These are phyloP conservation scores for Sylvietta virens DNA, from an alignment of 2,113 vertebrate species.

Conservation along the genomic window DNA sequence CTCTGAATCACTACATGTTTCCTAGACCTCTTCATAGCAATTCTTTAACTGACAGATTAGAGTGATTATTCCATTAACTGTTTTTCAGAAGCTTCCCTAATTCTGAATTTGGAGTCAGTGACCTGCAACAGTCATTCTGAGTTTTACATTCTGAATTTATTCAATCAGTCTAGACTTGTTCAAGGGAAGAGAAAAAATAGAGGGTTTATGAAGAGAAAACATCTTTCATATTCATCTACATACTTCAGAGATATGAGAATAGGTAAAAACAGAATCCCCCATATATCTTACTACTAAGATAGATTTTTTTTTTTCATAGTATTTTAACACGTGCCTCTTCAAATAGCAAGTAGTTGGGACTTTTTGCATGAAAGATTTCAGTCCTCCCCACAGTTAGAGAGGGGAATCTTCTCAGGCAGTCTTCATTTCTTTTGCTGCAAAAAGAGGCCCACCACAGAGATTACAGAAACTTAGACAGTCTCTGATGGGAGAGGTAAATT, in stretches of 20 bases:
- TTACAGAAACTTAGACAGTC: not conserved
- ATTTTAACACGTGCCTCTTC: fast-evolving
- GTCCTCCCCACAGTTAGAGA: fast-evolving
- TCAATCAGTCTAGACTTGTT: not conserved
- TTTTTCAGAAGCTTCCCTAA: not conserved
- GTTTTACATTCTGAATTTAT: not conserved
- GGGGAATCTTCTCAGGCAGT: not conserved
- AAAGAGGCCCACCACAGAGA: not conserved
- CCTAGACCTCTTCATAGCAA: not conserved
- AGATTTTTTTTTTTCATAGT: not conserved
- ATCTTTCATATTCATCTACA: not conserved
- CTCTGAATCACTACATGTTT: not conserved
- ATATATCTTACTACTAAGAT: not conserved
- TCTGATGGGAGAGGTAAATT: not conserved
- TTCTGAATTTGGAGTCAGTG: not conserved
- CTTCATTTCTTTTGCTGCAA: not conserved
- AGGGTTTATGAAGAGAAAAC: not conserved
- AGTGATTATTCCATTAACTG: constrained; percentile 14
- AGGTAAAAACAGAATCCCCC: not conserved
- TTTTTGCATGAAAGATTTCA: not conserved
- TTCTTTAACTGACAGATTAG: not conserved
- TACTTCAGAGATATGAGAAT: not conserved
- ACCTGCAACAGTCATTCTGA: not conserved
- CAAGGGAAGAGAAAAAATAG: not conserved
- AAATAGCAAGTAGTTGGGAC: not conserved